Evolutionary conservation across 2,113 vertebrate genomes (phyloP), one percentile per base, ranked within the genome.

Genomic region (Cyprinodon variegatus): DNA sequence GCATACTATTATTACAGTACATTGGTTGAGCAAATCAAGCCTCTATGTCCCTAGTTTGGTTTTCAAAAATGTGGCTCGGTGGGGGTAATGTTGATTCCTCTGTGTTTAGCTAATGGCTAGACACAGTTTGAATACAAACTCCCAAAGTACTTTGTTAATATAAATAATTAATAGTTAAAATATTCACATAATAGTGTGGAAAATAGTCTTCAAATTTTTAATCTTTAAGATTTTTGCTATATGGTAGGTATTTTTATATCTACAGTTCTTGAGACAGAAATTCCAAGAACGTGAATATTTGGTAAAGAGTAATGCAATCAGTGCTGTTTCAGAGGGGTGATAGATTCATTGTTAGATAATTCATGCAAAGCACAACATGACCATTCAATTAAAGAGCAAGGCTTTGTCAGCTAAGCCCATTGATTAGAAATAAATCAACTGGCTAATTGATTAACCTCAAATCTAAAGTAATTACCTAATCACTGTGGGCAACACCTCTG

Each of bases 371-470:
- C 36, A 20, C 63, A 17, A 0, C 79, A 69, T 17, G 61, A 67
- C 48, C 68, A 70, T 81, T 72, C 67, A 78, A 82, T 82, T 77
- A 68, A 85, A 79, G 48, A 81, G 45, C 53, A 80, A 68, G 37
- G 22, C 11, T 77, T 73, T 77, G 79, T 81, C 80, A 71, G 68
- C 66, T 69, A 67, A 82, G 65, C 73, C 67, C 65, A 82, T 46
- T 70, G 78, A 88, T 77, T 73, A 74, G 63, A 69, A 81, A 80
- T 76, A 81, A 81, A 84, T 79, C 79, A 68, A 41, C 43, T 72
- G 61, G 83, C 86, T 81, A 64, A 84, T 62, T 84, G 72, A 84
- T 83, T 81, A 82, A 82, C 79, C 53, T 46, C 63, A 67, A 79
- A 68, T 78, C 61, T 74, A 67, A 76, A 80, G 68, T 69, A 79